Evolutionary conservation across 2,113 vertebrate species (phyloP).

Genomic region (Cyanocitta stelleri): DNA sequence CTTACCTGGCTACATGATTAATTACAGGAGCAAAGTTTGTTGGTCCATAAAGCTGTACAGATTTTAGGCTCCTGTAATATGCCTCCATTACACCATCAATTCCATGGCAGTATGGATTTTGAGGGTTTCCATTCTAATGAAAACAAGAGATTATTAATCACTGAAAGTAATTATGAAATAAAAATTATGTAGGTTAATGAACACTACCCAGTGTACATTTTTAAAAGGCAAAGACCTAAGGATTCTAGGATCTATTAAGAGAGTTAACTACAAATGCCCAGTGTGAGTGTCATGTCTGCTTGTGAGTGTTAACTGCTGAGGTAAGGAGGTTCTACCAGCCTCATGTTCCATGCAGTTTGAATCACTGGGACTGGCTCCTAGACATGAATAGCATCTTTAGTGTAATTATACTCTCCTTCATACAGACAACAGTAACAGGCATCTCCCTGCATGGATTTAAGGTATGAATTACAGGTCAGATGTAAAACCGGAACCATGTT

Average conservation of each 20-base stretch:
- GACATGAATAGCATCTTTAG: neutral
- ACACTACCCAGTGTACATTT: neutral
- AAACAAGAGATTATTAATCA: neutral
- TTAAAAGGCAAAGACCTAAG: neutral
- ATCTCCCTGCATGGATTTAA: neutral
- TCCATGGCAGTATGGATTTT: conserved; percentile 92
- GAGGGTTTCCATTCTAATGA: conserved; percentile 90
- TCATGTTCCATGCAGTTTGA: neutral
- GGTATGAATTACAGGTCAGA: neutral
- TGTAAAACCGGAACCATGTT: neutral
- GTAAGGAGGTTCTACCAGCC: neutral
- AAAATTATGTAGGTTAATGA: neutral
- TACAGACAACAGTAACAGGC: neutral
- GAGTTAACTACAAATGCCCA: neutral
- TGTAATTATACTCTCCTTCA: neutral
- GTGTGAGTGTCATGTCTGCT: neutral
- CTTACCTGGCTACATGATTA: conserved; percentile 95
- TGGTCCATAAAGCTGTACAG: conserved; percentile 91
- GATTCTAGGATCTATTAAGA: neutral
- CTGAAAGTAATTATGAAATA: neutral
- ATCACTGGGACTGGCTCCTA: neutral
- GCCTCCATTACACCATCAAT: conserved; percentile 96
- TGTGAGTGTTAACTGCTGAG: neutral
- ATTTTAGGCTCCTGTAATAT: conserved; percentile 92
- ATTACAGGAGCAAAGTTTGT: conserved; percentile 98